A percentile compares a stretch with the other conserved stretches of the same genome.
These are phyloP conservation scores for Sebastes nivosus DNA, from an alignment of 2,797 vertebrate species.

Conservation along the genomic window DNA sequence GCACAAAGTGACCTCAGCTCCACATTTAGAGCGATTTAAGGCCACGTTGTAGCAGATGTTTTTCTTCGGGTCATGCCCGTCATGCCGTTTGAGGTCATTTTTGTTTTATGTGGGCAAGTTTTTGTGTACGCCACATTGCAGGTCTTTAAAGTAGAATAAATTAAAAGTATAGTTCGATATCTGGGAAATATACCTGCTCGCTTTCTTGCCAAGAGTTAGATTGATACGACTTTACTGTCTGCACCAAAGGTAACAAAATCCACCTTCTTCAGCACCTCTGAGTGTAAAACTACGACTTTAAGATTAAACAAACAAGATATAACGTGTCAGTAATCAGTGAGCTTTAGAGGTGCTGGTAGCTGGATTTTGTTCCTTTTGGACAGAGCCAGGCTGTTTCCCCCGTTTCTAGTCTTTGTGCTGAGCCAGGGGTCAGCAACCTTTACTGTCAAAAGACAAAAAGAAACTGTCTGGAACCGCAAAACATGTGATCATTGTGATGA, in stretches of 20 bases:
- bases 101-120: background rate
- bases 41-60: background rate
- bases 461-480: too few species aligned
- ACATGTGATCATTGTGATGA: too few species aligned
- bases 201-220: background rate
- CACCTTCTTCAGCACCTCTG: background rate
- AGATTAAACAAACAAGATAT: background rate
- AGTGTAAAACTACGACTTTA: too few species aligned
- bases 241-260: background rate
- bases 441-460: too few species aligned
- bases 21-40: background rate
- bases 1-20: conserved; percentile 1
- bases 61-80: background rate
- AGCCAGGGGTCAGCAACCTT: too few species aligned
- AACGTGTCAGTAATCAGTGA: background rate
- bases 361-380: background rate
- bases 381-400: background rate
- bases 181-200: background rate
- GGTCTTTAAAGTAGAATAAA: background rate
- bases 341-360: too few species aligned
- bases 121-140: background rate
- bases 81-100: background rate
- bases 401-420: background rate
- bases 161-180: background rate
- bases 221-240: background rate